These are phyloP conservation scores for Phylloscopus whistleri DNA, from an alignment of 2,113 vertebrate genomes.

Conservation along the genomic window DNA sequence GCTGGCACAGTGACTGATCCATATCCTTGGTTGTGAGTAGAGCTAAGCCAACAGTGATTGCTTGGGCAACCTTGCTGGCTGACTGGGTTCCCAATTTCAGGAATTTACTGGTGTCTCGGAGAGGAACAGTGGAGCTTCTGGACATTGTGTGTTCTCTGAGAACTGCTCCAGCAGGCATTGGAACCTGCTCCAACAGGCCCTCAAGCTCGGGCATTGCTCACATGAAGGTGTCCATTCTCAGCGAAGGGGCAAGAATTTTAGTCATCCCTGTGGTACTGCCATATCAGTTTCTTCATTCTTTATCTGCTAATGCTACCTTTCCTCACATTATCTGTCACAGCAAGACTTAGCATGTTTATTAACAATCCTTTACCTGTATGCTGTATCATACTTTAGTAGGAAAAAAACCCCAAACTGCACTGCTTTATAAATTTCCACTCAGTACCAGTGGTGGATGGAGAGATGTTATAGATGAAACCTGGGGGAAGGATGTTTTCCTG, in stretches of 20 bases:
- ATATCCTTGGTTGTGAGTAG: background rate
- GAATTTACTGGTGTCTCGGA: background rate
- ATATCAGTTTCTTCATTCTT: background rate
- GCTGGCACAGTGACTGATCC: background rate
- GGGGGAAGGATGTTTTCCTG: background rate
- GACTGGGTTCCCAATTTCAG: background rate
- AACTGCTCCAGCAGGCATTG: background rate
- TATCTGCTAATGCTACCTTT: background rate
- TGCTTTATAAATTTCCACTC: background rate
- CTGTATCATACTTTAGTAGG: background rate
- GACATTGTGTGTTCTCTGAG: background rate
- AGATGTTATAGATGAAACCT: background rate
- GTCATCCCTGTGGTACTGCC: background rate
- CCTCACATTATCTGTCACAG: background rate
- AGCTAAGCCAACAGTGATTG: background rate
- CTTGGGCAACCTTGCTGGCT: background rate
- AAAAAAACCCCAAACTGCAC: background rate
- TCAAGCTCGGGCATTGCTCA: fast-evolving
- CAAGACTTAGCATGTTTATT: background rate
- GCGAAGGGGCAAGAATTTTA: background rate
- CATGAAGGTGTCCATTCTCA: background rate
- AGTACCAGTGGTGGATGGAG: background rate
- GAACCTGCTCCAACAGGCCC: background rate
- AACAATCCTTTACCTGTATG: background rate
- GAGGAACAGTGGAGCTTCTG: background rate